These are phyloP conservation scores for Oncorhynchus gorbuscha DNA, from an alignment of 2,113 vertebrate species.

Conservation along the genomic window DNA sequence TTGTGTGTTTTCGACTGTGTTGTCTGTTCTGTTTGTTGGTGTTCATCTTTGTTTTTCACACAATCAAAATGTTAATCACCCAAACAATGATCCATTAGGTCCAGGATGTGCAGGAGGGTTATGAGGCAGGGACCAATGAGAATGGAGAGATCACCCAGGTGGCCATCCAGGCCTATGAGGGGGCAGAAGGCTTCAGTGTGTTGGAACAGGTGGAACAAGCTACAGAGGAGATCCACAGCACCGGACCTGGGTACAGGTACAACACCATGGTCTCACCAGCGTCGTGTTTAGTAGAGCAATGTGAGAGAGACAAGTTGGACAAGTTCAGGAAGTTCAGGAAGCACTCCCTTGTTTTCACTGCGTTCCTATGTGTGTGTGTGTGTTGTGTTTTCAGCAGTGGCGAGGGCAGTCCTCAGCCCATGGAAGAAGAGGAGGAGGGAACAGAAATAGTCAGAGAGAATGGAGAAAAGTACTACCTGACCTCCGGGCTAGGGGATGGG, in stretches of 20 bases:
- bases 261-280: no score
- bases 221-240: constrained; percentile 78
- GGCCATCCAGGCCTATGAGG: constrained; percentile 76
- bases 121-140: constrained; percentile 64
- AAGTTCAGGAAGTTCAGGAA: no score
- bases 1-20: no score
- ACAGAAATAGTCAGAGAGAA: constrained; percentile 76
- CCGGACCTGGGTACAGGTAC: constrained; percentile 78
- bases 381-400: constrained; percentile 56
- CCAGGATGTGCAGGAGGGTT: constrained; percentile 75
- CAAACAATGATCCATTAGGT: constrained; percentile 17
- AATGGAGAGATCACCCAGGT: constrained; percentile 82
- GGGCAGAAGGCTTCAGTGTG: constrained; percentile 80
- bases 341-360: not conserved
- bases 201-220: constrained; percentile 67
- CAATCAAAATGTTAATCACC: no score
- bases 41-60: no score
- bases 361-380: not conserved
- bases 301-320: no score
- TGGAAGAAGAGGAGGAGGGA: constrained; percentile 71
- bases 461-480: constrained; percentile 80
- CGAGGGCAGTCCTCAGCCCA: constrained; percentile 59
- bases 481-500: constrained; percentile 69
- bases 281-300: no score
- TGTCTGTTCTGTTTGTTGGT: no score